phyloP scores from a whole-genome alignment of 2,113 vertebrate genomes.

The Trichomycterus rosablanca region DNA sequence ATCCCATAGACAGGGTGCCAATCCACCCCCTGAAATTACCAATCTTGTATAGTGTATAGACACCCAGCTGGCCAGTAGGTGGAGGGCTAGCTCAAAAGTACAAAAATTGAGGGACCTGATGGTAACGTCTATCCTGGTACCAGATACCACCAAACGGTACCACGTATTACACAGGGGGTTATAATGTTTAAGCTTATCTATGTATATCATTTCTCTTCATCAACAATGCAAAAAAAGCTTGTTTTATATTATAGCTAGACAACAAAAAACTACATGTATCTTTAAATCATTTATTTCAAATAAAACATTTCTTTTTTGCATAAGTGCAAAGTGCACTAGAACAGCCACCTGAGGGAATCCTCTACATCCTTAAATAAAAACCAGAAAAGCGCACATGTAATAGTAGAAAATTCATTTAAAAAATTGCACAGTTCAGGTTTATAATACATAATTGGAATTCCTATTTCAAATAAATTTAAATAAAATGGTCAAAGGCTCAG shows the following conservation, averaged over 20 bases:
- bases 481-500: constrained; percentile 90
- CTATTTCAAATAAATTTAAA: constrained; percentile 96
- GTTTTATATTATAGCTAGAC: too few relatives aligned
- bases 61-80: too few relatives aligned
- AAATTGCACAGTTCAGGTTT: constrained; percentile 90
- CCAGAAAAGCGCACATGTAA: constrained; percentile 91
- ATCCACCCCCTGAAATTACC: too few relatives aligned
- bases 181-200: neutral
- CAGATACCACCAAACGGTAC: too few relatives aligned
- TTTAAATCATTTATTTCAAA: constrained; percentile 75
- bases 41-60: too few relatives aligned
- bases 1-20: too few relatives aligned
- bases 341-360: constrained; percentile 83
- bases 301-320: constrained; percentile 72
- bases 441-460: constrained; percentile 92
- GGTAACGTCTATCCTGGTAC: too few relatives aligned
- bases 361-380: constrained; percentile 97
- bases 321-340: constrained; percentile 83
- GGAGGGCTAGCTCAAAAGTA: too few relatives aligned
- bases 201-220: neutral
- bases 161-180: too few relatives aligned
- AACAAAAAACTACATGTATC: constrained; percentile 28
- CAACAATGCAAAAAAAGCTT: too few relatives aligned
- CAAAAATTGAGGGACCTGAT: too few relatives aligned
- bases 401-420: constrained; percentile 99